phyloP scores from a whole-genome alignment of 2,888 invertebrate species.

The Cheilosia variabilis region DNA sequence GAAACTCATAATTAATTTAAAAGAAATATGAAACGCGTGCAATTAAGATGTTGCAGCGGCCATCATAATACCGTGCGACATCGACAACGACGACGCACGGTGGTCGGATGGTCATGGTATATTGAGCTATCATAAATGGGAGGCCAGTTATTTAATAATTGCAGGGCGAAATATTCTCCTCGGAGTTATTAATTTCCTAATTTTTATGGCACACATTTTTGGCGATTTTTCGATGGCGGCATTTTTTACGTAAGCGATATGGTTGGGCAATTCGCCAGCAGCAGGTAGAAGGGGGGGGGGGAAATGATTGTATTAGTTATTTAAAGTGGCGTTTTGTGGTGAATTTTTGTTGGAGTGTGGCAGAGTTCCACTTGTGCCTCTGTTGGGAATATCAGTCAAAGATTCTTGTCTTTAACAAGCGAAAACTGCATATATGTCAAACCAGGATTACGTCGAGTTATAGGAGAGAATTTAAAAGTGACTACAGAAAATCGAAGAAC shows the following conservation, averaged over 20 bases:
- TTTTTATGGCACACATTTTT: slow-evolving; percentile 15
- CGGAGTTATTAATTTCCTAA: slow-evolving; percentile 69
- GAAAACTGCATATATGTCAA: too few relatives aligned
- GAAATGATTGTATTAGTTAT: too few relatives aligned
- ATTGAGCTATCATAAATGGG: slow-evolving; percentile 66
- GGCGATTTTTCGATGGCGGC: neutral
- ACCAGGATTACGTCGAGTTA: too few relatives aligned
- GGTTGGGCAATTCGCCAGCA: neutral
- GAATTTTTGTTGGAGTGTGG: too few relatives aligned
- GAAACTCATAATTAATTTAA: slow-evolving; percentile 75
- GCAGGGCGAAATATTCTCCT: slow-evolving; percentile 27
- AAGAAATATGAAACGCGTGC: slow-evolving; percentile 71
- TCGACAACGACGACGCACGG: neutral
- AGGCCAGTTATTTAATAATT: slow-evolving; percentile 50
- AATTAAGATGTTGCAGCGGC: slow-evolving; percentile 68
- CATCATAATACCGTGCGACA: slow-evolving; percentile 1
- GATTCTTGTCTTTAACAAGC: too few relatives aligned
- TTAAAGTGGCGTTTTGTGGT: too few relatives aligned
- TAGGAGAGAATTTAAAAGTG: too few relatives aligned
- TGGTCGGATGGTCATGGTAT: slow-evolving; percentile 11
- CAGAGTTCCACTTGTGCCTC: too few relatives aligned
- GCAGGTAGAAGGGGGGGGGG: too few relatives aligned
- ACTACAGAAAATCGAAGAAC: too few relatives aligned
- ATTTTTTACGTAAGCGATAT: neutral
- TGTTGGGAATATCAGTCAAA: too few relatives aligned